Evolutionary conservation across 2,797 vertebrate genomes (phyloP).

Genomic region (Helicolenus hilgendorfi): DNA sequence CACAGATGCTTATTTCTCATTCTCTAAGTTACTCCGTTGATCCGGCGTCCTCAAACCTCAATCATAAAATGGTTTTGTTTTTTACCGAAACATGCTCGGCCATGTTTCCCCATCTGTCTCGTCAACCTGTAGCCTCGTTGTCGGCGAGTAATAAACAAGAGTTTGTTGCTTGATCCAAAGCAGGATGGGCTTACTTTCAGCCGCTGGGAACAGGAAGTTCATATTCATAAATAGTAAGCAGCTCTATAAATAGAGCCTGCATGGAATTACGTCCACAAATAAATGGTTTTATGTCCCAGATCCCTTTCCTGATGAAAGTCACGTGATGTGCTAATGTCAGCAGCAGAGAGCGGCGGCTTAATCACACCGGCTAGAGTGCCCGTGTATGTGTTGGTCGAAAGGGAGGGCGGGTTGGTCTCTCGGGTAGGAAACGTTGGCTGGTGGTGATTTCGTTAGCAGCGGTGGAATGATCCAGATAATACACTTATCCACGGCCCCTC

Average conservation of each 20-base stretch:
- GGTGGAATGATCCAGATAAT: conserved; percentile 86
- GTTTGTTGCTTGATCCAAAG: conserved; percentile 47
- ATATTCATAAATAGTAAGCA: conserved; percentile 69
- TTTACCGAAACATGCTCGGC: conserved; percentile 9
- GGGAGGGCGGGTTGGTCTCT: conserved; percentile 57
- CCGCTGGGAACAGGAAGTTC: conserved; percentile 68
- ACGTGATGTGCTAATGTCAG: conserved; percentile 84
- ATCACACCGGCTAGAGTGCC: conserved; percentile 47
- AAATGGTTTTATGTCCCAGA: conserved; percentile 71
- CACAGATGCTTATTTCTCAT: conserved; percentile 55
- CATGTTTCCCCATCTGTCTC: conserved; percentile 37
- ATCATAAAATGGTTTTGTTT: conserved; percentile 29
- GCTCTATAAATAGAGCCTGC: conserved; percentile 78
- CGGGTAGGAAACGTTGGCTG: conserved; percentile 66
- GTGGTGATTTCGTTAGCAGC: conserved; percentile 77
- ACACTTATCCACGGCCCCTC: conserved; percentile 78
- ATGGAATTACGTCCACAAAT: conserved; percentile 68
- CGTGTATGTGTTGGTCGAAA: conserved; percentile 19
- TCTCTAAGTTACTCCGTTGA: conserved; percentile 41
- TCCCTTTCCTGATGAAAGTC: conserved; percentile 80
- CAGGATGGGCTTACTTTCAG: conserved; percentile 61
- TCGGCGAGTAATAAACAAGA: conserved; percentile 49
- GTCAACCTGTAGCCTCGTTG: conserved; percentile 31
- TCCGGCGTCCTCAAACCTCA: conserved; percentile 25
- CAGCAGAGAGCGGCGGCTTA: conserved; percentile 70